Conservation (phyloP, 2,797 vertebrate genomes). For the Chlorospingus flavigularis region DNA sequence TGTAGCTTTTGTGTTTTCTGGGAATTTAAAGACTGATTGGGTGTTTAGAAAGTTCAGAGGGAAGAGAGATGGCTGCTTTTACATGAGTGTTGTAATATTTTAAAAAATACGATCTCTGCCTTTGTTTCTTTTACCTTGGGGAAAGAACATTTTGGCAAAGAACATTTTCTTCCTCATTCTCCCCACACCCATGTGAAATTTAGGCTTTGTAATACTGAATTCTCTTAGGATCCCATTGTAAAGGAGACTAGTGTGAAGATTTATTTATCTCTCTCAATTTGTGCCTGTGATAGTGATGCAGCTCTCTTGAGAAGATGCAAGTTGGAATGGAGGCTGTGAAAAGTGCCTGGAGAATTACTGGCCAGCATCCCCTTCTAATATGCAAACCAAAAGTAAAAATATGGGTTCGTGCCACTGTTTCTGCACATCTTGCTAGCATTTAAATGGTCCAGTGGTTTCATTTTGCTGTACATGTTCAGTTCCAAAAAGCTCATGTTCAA, state of each 20-base stretch:
- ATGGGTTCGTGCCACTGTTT: not conserved
- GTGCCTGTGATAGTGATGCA: not conserved
- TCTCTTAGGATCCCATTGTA: not conserved
- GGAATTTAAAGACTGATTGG: not conserved
- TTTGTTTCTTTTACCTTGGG: not conserved
- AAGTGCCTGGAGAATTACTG: not conserved
- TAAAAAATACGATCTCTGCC: not conserved
- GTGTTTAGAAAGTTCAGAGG: constrained; percentile 17
- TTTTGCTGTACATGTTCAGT: not conserved
- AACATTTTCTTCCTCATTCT: not conserved
- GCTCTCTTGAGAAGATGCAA: not conserved
- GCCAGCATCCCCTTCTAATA: not conserved
- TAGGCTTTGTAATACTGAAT: not conserved
- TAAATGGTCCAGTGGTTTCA: not conserved
- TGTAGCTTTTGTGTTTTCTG: constrained; percentile 35
- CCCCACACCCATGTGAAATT: not conserved
- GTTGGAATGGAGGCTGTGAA: not conserved
- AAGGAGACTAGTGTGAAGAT: not conserved
- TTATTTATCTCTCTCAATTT: not conserved
- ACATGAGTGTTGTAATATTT: not conserved
- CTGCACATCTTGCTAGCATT: not conserved
- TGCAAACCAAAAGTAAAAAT: not conserved
- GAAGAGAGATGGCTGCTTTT: constrained; percentile 44
- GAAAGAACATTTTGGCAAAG: not conserved
- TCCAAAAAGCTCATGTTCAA: not conserved